Base-by-base conservation (phyloP, 2,888 invertebrate species). In the Drosophila macrospina region DNA sequence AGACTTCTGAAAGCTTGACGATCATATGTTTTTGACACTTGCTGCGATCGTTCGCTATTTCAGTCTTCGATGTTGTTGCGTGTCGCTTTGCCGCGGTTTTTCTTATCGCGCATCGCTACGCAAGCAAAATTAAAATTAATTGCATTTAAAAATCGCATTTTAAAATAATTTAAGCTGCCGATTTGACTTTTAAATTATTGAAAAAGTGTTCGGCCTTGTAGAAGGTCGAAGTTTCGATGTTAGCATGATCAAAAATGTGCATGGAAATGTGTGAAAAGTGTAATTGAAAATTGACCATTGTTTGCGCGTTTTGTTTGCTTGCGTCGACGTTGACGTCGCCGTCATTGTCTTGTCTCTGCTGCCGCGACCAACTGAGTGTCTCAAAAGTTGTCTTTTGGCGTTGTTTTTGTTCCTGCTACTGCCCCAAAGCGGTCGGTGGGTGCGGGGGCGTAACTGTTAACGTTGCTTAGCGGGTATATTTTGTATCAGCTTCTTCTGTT, bases 1-100 rank as follows among this genome's bases (percentile, higher is more conserved):
- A 70, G 63, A 76, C 32, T 6, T 10, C 26, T 1, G 11, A 24
- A 52, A 60, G 45, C 57, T 47, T 20, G 32, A 50, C 55, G 78
- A 80, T 80, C 88, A 88, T 69, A 79, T 88, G 88, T 70, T 86
- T 86, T 68, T 78, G 78, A 76, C 86, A 83, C 74, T 85, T 80
- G 83, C 80, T 85, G 82, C 65, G 85, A 63, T 48, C 45, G 68
- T 42, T 63, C 59, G 55, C 55, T 48, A 26, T 39, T 26, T 84
- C 78, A 78, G 74, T 80, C 69, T 67, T 76, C 62, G 55, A 54
- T 65, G 74, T 68, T 64, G 74, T 72, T 66, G 67, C 70, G 76
- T 67, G 76, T 75, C 75, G 76, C 65, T 57, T 67, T 66, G 65
- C 57, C 69, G 74, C 78, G 63, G 24, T 48, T 70, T 64, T 66